Percentiles rank a stretch among this genome's conserved stretches.
Conservation (phyloP, 2,113 vertebrate genomes). For the Scomber scombrus region DNA sequence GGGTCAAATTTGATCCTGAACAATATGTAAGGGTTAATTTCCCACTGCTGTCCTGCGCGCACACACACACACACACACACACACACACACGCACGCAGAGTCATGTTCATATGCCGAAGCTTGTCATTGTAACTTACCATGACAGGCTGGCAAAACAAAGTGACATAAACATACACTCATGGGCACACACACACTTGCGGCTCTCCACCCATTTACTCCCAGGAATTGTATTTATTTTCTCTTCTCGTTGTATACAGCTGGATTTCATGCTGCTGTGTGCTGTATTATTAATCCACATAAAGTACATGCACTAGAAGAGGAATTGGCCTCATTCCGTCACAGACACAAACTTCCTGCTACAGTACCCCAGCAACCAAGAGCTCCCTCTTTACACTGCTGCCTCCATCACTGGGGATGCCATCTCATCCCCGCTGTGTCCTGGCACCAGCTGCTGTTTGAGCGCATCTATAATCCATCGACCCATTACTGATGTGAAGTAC, state of each 20-base stretch:
- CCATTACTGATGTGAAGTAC: background rate
- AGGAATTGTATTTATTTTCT: constrained; percentile 40
- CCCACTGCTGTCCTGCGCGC: background rate
- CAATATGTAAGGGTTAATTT: no score
- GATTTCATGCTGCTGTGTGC: constrained; percentile 21
- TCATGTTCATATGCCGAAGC: background rate
- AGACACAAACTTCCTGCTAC: constrained; percentile 22
- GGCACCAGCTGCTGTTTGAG: constrained; percentile 16
- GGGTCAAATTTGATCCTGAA: no score
- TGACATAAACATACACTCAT: constrained; percentile 4
- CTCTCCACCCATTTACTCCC: constrained; percentile 10
- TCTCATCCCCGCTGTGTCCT: background rate
- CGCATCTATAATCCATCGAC: constrained; percentile 28
- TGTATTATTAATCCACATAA: constrained; percentile 58
- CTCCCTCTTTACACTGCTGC: background rate
- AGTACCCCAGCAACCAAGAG: background rate
- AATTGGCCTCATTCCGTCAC: constrained; percentile 66
- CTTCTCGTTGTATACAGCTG: constrained; percentile 33
- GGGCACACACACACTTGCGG: background rate
- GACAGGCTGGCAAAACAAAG: constrained; percentile 28
- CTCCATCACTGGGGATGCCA: constrained; percentile 7
- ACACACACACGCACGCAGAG: background rate
- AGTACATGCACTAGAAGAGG: constrained; percentile 22
- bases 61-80: background rate
- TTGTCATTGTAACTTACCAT: background rate